Base-by-base conservation (phyloP, 2,113 vertebrate species). In the Salvator merianae region DNA sequence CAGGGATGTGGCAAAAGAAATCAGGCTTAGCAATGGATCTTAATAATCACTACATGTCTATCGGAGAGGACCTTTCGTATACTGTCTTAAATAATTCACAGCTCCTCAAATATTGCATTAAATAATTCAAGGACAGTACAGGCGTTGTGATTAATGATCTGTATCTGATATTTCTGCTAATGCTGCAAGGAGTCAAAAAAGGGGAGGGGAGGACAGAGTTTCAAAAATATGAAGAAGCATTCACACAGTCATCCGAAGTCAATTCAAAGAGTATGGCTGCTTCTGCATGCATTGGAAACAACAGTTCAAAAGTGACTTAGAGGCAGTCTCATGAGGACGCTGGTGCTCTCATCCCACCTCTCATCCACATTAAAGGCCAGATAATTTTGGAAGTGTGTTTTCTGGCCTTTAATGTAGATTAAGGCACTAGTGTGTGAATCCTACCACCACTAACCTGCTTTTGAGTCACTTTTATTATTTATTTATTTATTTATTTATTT, bases 1-100 rank as follows among this genome's bases (percentile, higher is more conserved):
- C 20, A 47, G 82, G 72, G 40, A 81, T 87, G 79, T 87, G 70
- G 86, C 87, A 90, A 88, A 91, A 89, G 93, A 88, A 90, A 85
- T 90, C 88, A 81, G 89, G 83, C 88, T 94, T 89, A 91, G 90
- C 87, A 87, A 88, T 80, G 69, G 69, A 86, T 90, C 87, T 95
- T 94, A 93, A 93, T 94, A 95, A 93, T 93, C 93, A 82, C 69
- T 82, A 91, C 94, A 93, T 94, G 92, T 90, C 82, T 91, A 90
- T 93, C 65, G 76, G 84, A 90, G 88, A 89, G 86, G 93, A 92
- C 91, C 84, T 93, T 93, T 91, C 0, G 0, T 92, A 88, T 87
- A 88, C 80, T 87, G 85, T 88, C 88, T 91, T 95, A 94, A 95
- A 95, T 95, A 91, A 95, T 95, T 95, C 91, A 95, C 84, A 92